These are phyloP conservation scores for Catharus minimus DNA, from an alignment of 2,113 vertebrate genomes.

Conservation along the genomic window DNA sequence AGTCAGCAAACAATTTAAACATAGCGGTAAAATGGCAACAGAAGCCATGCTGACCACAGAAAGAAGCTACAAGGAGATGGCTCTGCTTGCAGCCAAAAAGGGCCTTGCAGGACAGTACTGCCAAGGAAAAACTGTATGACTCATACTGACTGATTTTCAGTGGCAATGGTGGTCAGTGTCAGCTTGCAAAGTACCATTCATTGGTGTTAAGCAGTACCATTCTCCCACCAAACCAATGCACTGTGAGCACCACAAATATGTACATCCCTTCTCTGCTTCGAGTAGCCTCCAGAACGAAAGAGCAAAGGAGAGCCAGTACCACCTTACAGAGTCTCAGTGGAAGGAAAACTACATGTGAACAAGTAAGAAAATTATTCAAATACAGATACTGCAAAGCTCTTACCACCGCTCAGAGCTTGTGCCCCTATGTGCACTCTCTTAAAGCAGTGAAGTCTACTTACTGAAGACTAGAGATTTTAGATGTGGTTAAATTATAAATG, in stretches of 20 bases:
- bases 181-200: neutral
- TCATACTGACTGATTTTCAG: neutral
- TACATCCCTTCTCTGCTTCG: neutral
- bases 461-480: neutral
- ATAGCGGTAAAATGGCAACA: neutral
- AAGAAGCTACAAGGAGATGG: neutral
- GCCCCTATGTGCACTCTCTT: neutral
- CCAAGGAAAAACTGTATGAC: neutral
- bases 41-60: neutral
- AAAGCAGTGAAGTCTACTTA: neutral
- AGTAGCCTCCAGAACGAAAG: neutral
- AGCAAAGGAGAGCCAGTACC: neutral
- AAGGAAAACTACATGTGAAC: neutral
- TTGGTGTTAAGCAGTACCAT: neutral
- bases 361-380: neutral
- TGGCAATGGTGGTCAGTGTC: neutral
- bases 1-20: neutral
- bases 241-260: neutral
- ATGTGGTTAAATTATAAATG: neutral
- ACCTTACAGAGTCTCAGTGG: neutral
- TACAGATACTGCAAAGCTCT: neutral
- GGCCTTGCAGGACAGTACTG: neutral
- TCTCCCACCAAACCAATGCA: neutral
- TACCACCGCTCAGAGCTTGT: neutral
- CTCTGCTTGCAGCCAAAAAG: neutral